Base-by-base conservation (phyloP, 1,140 invertebrate genomes). In the Drosophila chauvacae region DNA sequence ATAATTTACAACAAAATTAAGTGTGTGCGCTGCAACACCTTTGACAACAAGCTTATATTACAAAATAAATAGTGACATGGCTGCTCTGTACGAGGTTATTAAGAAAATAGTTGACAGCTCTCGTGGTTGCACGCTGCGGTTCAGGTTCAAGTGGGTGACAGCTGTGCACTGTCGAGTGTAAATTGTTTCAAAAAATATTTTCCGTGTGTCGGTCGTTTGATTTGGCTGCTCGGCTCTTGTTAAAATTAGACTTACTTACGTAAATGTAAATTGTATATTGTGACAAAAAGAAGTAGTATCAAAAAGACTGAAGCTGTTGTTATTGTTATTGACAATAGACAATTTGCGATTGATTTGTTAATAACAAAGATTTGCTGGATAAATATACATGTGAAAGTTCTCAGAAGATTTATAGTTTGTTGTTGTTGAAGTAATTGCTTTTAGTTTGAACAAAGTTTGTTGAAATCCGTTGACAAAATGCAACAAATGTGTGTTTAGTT, bases 231-330 rank as follows among this genome's bases (percentile, higher is more conserved):
- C 59, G 44, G 53, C 68, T 68, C 75, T 68, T 63, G 37, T 81
- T 83, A 73, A 81, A 70, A 81, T 77, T 87, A 81, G 80, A 75
- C 80, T 81, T 84, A 77, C 77, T 80, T 80, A 86, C 81, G 74
- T 84, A 78, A 80, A 81, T 85, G 71, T 85, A 90, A 77, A 91
- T 81, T 85, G 81, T 91, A 90, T 82, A 90, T 77, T 83, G 80
- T 70, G 84, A 90, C 86, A 86, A 91, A 90, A 90, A 83, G 77
- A 76, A 91, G 81, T 90, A 90, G 86, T 90, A 90, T 90, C 85
- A 90, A 86, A 90, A 86, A 86, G 77, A 79, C 60, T 55, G 76
- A 77, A 47, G 50, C 62, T 75, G 48, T 77, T 70, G 80, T 82
- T 82, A 86, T 90, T 90, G 78, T 82, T 82, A 86, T 90, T 90